Percentiles rank a stretch among this genome's conserved stretches.
phyloP scores from a whole-genome alignment of 2,797 vertebrate species.

The Oreonectes daqikongensis region DNA sequence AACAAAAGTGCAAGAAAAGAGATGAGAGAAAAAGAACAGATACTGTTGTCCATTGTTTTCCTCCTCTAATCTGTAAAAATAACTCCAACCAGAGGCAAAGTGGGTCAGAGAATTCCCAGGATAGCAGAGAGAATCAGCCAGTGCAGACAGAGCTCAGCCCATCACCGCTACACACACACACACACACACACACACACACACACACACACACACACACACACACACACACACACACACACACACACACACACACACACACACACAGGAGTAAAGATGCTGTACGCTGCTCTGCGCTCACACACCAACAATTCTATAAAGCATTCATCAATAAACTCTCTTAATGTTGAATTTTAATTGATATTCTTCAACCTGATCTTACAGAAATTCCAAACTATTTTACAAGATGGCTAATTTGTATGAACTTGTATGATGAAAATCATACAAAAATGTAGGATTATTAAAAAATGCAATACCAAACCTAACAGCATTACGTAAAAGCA shows the following conservation, averaged over 20 bases:
- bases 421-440: too few relatives aligned
- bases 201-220: too few relatives aligned
- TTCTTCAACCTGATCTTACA: too few relatives aligned
- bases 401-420: too few relatives aligned
- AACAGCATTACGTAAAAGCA: too few relatives aligned
- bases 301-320: too few relatives aligned
- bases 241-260: neutral
- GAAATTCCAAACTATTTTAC: too few relatives aligned
- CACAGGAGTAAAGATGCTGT: neutral
- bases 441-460: too few relatives aligned
- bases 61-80: conserved; percentile 79
- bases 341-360: too few relatives aligned
- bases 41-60: conserved; percentile 64
- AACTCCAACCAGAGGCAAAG: conserved; percentile 75
- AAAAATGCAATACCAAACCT: too few relatives aligned
- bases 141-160: conserved; percentile 41
- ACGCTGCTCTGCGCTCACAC: neutral
- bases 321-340: too few relatives aligned
- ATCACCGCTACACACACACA: conserved; percentile 37
- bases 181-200: neutral
- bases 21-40: conserved; percentile 10
- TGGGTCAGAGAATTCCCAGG: conserved; percentile 81
- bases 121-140: conserved; percentile 54
- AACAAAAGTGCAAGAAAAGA: conserved; percentile 6
- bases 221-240: too few relatives aligned